Evolutionary conservation across 2,888 invertebrate genomes (phyloP).

Genomic region (Onthophagus sagittarius): DNA sequence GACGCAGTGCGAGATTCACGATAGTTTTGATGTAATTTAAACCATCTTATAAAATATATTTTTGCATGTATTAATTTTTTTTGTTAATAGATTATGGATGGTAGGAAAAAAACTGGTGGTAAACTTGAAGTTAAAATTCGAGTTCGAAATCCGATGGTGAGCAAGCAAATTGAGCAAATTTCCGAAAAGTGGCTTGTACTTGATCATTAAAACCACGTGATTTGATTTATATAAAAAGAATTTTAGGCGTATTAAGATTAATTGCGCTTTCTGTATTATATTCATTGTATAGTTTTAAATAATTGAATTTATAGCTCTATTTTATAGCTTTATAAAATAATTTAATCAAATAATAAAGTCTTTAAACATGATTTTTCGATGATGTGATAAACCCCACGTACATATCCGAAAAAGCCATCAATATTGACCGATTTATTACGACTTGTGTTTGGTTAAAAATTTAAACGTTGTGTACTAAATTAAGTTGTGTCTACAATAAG

Average conservation of each 20-base stretch:
- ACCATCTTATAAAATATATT: neutral
- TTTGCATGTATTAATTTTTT: neutral
- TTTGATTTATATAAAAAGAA: too few species aligned
- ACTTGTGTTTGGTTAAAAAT: too few species aligned
- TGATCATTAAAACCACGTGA: too few species aligned
- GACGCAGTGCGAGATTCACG: conserved; percentile 83
- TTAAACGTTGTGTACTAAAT: neutral
- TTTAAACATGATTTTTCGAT: too few species aligned
- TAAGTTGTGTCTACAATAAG: neutral
- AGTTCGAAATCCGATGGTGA: conserved; percentile 80
- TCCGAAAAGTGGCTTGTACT: conserved; percentile 92
- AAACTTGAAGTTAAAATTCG: conserved; percentile 86
- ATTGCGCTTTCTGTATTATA: neutral
- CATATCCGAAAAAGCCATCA: too few species aligned
- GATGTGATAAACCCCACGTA: too few species aligned
- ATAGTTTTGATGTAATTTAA: conserved; percentile 83
- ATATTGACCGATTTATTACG: too few species aligned
- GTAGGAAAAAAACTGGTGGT: conserved; percentile 81
- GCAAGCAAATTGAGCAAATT: conserved; percentile 84
- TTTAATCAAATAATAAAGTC: too few species aligned
- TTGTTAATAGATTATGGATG: conserved; percentile 75
- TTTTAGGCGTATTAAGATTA: neutral
- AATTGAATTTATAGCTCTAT: too few species aligned
- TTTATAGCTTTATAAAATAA: too few species aligned
- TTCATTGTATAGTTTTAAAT: neutral